A percentile compares a stretch with the other conserved stretches of the same genome.
These are phyloP conservation scores for Colius striatus DNA, from an alignment of 2,113 vertebrate species.

Conservation along the genomic window DNA sequence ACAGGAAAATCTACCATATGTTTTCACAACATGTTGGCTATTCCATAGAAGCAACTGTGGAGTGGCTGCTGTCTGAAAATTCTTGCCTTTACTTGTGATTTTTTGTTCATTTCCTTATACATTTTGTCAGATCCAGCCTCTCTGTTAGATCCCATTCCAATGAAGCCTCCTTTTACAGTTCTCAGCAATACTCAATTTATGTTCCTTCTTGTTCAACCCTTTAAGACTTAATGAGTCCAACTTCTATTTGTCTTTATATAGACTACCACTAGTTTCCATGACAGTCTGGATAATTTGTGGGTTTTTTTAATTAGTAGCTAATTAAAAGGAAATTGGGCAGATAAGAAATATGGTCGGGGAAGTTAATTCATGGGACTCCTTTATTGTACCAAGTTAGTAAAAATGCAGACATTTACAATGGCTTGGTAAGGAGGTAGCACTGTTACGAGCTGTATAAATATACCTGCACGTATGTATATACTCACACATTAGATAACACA, in stretches of 20 bases:
- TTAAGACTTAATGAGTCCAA: constrained; percentile 43
- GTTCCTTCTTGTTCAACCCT: constrained; percentile 11
- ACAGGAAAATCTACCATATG: background rate
- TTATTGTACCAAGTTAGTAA: background rate
- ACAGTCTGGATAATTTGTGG: background rate
- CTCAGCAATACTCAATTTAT: background rate
- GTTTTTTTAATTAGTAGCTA: constrained; percentile 47
- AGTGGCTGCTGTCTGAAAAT: background rate
- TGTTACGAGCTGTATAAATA: background rate
- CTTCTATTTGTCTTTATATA: constrained; percentile 43
- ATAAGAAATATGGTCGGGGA: background rate
- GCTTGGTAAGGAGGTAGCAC: background rate
- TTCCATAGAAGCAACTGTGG: background rate
- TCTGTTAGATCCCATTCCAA: background rate
- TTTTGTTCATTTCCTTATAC: background rate
- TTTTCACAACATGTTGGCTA: background rate
- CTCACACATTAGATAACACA: background rate
- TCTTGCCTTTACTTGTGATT: background rate
- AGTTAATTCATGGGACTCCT: background rate
- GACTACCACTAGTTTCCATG: constrained; percentile 25
- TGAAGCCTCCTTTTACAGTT: background rate
- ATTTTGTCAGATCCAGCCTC: background rate
- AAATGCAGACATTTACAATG: background rate
- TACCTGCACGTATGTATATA: background rate
- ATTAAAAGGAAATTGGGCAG: constrained; percentile 26